Evolutionary conservation across 2,113 vertebrate species (phyloP), one percentile per base, ranked within the genome.

Genomic region (Burhinus bistriatus): DNA sequence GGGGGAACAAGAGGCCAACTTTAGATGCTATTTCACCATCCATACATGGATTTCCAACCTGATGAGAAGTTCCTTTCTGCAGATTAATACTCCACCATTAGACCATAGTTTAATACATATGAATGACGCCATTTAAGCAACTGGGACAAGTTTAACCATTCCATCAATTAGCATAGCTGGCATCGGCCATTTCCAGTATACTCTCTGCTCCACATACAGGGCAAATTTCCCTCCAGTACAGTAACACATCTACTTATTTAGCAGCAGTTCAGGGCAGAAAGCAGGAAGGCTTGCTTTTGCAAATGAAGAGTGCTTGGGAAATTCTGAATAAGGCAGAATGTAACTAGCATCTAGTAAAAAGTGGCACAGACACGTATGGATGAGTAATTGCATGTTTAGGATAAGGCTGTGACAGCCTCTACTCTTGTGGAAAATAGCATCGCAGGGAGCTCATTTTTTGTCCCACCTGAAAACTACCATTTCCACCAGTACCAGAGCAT

Each of bases 1-100:
- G 98, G 98, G 95, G 93, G 98, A 97, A 92, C 93, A 42, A 36
- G 51, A 93, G 62, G 27, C 47, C 88, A 49, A 15, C 12, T 71
- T 86, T 36, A 83, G 38, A 76, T 15, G 12, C 29, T 49, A 17
- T 66, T 96, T 89, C 3, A 4, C 69, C 62, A 94, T 9, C 52
- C 2, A 1, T n/a, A 55, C 71, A 54, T 27, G 21, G 45, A 80
- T 90, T 87, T 91, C 45, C 44, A 85, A 87, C 45, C 9, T 47
- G 45, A 62, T 30, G 71, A 90, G 72, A 77, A 77, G 40, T 57
- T 93, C 15, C 15, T 47, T 15, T 89, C 14, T 14, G 57, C 45
- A 49, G 61, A 87, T 83, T 57, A 79, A 87, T 36, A 61, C 19
- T 87, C 47, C 57, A 64, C 15, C 52, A 42, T 64, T 69, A 49